Evolutionary conservation across 2,888 invertebrate genomes (phyloP).

Genomic region (Nomada ruficornis): DNA sequence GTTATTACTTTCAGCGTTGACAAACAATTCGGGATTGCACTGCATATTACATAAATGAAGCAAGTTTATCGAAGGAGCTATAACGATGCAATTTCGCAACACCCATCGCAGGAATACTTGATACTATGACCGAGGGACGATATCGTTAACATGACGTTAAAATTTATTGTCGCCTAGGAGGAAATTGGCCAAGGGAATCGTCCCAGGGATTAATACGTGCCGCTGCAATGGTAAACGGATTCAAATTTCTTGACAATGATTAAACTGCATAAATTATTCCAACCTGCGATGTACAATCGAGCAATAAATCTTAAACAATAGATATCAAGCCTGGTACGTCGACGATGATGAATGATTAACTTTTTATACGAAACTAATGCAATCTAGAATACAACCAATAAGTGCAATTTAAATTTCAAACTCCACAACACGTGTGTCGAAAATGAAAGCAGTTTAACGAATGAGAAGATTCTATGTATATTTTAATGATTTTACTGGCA

Average conservation of each 20-base stretch:
- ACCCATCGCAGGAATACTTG: conserved; percentile 55
- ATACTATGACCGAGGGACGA: conserved; percentile 56
- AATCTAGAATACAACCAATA: too few species aligned
- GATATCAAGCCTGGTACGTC: background rate
- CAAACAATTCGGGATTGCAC: conserved; percentile 47
- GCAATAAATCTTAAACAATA: background rate
- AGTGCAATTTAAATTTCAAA: too few species aligned
- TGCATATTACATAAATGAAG: conserved; percentile 42
- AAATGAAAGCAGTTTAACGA: background rate
- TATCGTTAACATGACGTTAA: conserved; percentile 69
- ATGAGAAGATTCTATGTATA: background rate
- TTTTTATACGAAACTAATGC: background rate
- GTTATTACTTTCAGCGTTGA: conserved; percentile 20
- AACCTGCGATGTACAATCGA: background rate
- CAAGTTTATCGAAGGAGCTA: conserved; percentile 51
- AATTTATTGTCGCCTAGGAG: conserved; percentile 71
- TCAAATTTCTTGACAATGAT: conserved; percentile 56
- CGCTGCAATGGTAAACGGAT: conserved; percentile 30
- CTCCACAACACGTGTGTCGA: too few species aligned
- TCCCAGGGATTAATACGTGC: conserved; percentile 64
- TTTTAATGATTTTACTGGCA: background rate
- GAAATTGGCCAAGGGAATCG: conserved; percentile 72
- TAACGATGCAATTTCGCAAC: conserved; percentile 49
- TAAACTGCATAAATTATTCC: conserved; percentile 57
- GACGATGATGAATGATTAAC: background rate